Percentiles rank a stretch among this genome's conserved stretches.
phyloP scores from a whole-genome alignment of 2,888 invertebrate species.

The Drosophila paranaensis region DNA sequence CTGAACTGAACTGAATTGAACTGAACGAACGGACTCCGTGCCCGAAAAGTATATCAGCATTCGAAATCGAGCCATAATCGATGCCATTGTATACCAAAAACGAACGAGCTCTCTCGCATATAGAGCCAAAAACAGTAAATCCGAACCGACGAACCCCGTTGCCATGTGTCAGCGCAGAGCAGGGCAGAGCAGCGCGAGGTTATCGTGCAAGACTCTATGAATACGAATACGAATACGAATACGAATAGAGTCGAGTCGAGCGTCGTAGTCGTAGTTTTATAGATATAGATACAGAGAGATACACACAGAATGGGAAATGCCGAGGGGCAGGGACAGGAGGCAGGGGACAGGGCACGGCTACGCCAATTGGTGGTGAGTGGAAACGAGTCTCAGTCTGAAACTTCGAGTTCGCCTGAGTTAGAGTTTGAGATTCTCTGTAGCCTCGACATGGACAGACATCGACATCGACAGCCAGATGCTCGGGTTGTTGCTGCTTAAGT shows the following conservation, averaged over 20 bases:
- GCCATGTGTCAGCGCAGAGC: slow-evolving; percentile 15
- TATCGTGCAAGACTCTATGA: slow-evolving; percentile 62
- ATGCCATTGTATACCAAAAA: slow-evolving; percentile 72
- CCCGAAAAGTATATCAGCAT: slow-evolving; percentile 49
- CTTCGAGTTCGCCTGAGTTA: slow-evolving; percentile 8
- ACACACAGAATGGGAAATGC: slow-evolving; percentile 45
- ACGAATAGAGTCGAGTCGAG: slow-evolving; percentile 8
- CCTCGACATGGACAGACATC: slow-evolving; percentile 44
- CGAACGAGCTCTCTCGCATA: slow-evolving; percentile 49
- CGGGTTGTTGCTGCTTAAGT: slow-evolving; percentile 40
- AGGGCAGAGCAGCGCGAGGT: slow-evolving; percentile 35
- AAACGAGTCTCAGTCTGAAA: slow-evolving; percentile 49
- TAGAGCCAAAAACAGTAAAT: slow-evolving; percentile 65
- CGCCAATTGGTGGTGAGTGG: slow-evolving; percentile 32
- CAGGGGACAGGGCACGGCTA: neutral
- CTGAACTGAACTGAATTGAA: slow-evolving; percentile 10
- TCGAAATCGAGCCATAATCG: slow-evolving; percentile 60
- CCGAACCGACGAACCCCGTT: slow-evolving; percentile 45
- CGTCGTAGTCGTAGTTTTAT: slow-evolving; percentile 15
- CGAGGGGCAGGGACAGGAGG: slow-evolving; percentile 12
- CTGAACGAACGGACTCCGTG: slow-evolving; percentile 37
- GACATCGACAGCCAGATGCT: slow-evolving; percentile 35
- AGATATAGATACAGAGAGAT: slow-evolving; percentile 46
- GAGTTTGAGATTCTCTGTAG: slow-evolving; percentile 28
- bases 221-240: slow-evolving; percentile 13